Conservation (phyloP, 2,113 vertebrate species). For the Oncorhynchus nerka region DNA sequence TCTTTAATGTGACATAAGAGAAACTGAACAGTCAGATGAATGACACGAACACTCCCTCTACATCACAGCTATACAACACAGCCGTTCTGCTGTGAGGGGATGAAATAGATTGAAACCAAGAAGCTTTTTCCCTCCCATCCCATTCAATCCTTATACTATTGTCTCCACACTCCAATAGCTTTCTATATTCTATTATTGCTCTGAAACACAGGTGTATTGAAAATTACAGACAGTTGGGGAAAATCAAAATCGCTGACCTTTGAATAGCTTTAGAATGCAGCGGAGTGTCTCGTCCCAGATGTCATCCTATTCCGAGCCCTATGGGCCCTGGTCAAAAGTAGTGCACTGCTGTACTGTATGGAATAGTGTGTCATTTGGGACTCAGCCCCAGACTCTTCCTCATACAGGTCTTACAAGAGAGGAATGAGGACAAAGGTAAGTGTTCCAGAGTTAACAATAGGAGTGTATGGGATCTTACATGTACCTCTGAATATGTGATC, state of each 20-base stretch:
- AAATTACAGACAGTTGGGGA: slow-evolving; percentile 37
- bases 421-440: slow-evolving; percentile 34
- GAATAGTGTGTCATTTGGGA: too few relatives aligned
- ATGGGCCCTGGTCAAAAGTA: neutral
- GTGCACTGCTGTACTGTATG: neutral
- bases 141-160: neutral
- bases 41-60: neutral
- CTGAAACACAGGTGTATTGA: slow-evolving; percentile 32
- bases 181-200: slow-evolving; percentile 33
- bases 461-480: slow-evolving; percentile 37
- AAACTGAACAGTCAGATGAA: slow-evolving; percentile 1
- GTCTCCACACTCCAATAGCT: slow-evolving; percentile 22
- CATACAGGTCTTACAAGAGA: slow-evolving; percentile 10
- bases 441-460: slow-evolving; percentile 48
- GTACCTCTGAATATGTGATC: slow-evolving; percentile 60
- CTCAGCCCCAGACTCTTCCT: neutral
- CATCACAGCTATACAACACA: neutral
- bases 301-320: neutral
- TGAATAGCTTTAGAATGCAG: slow-evolving; percentile 26
- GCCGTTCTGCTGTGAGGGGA: neutral
- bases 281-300: neutral
- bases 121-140: neutral
- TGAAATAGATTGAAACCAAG: neutral
- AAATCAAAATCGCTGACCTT: slow-evolving; percentile 45
- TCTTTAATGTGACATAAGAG: slow-evolving; percentile 17